Percentiles rank a stretch among this genome's conserved stretches.
Conservation (phyloP, 1,140 invertebrate species). For the Pentalonia nigronervosa region DNA sequence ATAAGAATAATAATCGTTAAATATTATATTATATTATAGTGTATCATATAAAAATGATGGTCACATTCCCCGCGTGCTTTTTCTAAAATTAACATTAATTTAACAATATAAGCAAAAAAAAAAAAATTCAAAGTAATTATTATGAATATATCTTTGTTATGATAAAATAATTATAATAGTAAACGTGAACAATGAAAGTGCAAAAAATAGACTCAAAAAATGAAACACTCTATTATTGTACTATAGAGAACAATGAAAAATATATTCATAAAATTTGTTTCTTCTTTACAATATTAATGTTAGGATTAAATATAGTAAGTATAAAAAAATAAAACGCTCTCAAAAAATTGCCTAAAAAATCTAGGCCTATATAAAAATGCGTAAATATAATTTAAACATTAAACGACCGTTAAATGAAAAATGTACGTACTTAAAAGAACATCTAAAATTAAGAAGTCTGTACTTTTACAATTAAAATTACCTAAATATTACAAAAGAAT, state of each 20-base stretch:
- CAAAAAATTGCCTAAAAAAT: constrained; percentile 49
- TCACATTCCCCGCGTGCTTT: constrained; percentile 9
- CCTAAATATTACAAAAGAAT: constrained; percentile 13
- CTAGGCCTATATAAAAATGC: constrained; percentile 49
- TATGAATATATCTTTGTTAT: constrained; percentile 40
- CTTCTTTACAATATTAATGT: constrained; percentile 30
- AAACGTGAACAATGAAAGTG: constrained; percentile 56
- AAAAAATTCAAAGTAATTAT: constrained; percentile 32
- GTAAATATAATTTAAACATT: constrained; percentile 2
- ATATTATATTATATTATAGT: background rate
- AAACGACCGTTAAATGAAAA: constrained; percentile 27
- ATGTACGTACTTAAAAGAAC: background rate
- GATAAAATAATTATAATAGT: constrained; percentile 47
- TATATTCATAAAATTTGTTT: constrained; percentile 53
- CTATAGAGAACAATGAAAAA: constrained; percentile 52
- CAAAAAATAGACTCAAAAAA: constrained; percentile 58
- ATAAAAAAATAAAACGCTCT: constrained; percentile 56
- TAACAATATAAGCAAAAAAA: constrained; percentile 49
- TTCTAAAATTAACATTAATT: constrained; percentile 1
- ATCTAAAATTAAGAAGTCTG: constrained; percentile 23
- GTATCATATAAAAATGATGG: background rate
- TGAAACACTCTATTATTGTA: constrained; percentile 47
- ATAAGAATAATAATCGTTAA: constrained; percentile 13
- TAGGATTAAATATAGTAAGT: constrained; percentile 28
- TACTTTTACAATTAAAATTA: background rate